Evolutionary conservation across 2,113 vertebrate genomes (phyloP).

Genomic region (Crotalus horridus): DNA sequence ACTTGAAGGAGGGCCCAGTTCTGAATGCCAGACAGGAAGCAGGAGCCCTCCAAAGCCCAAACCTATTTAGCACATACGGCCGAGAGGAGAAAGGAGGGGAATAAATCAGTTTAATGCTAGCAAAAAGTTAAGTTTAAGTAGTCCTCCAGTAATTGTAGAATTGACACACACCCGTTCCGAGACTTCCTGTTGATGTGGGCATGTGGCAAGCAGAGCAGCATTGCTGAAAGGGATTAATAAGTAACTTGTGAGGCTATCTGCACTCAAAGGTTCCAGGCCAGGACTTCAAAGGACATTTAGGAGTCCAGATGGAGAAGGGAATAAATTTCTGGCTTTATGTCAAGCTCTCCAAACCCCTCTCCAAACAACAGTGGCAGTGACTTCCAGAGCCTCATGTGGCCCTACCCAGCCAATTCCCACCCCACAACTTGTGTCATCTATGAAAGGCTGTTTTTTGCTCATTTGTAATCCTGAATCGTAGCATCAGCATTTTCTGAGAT

Average conservation of each 20-base stretch:
- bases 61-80: neutral
- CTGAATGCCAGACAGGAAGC: neutral
- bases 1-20: neutral
- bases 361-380: neutral
- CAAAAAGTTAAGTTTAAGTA: neutral
- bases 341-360: neutral
- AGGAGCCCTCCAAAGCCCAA: neutral
- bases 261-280: neutral
- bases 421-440: neutral
- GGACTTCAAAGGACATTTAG: neutral
- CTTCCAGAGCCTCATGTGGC: neutral
- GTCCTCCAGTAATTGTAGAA: neutral
- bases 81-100: neutral
- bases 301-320: neutral
- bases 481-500: neutral
- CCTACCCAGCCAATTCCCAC: neutral
- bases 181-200: neutral
- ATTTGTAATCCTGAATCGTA: neutral
- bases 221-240: rapidly evolving
- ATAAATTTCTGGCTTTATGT: neutral
- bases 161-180: rapidly evolving
- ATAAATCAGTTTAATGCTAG: neutral
- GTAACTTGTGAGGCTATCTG: rapidly evolving
- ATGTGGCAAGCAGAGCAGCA: neutral
- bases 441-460: neutral